Percentiles rank a stretch among this genome's conserved stretches.
Evolutionary conservation across 2,888 invertebrate genomes (phyloP).

Genomic region (Eurois occulta): DNA sequence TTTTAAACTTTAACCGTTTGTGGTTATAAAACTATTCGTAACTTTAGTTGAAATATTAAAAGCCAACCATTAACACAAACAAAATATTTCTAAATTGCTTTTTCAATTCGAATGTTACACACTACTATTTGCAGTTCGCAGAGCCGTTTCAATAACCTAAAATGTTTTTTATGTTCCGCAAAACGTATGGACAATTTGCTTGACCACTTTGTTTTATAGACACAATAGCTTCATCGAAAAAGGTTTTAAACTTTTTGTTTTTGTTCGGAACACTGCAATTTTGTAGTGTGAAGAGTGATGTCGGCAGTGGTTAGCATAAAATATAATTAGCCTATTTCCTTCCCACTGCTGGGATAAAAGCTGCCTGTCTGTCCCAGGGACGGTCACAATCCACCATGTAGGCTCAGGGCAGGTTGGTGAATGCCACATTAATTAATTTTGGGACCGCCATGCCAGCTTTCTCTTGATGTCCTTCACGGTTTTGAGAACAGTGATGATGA

Average conservation of each 20-base stretch:
- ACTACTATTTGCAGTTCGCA: conserved; percentile 27
- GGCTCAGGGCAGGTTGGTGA: neutral
- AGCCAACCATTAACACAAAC: conserved; percentile 1
- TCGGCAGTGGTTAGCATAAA: neutral
- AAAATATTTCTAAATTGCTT: conserved; percentile 31
- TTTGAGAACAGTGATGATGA: neutral
- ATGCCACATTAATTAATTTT: neutral
- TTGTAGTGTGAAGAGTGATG: neutral
- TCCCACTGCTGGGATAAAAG: neutral
- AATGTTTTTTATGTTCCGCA: conserved; percentile 42
- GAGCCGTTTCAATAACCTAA: conserved; percentile 41
- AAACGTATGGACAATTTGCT: conserved; percentile 25
- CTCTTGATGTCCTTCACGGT: neutral
- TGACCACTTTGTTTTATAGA: conserved; percentile 37
- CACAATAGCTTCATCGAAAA: conserved; percentile 34
- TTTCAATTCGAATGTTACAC: conserved; percentile 30
- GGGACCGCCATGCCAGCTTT: neutral
- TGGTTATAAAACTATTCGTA: neutral
- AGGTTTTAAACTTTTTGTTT: conserved; percentile 20
- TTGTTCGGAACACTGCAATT: neutral
- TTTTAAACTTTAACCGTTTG: neutral
- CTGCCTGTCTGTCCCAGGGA: neutral
- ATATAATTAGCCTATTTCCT: neutral
- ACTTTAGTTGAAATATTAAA: conserved; percentile 13
- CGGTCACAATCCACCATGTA: neutral